Evolutionary conservation across 2,888 invertebrate species (phyloP).

Genomic region (Archips xylosteana): DNA sequence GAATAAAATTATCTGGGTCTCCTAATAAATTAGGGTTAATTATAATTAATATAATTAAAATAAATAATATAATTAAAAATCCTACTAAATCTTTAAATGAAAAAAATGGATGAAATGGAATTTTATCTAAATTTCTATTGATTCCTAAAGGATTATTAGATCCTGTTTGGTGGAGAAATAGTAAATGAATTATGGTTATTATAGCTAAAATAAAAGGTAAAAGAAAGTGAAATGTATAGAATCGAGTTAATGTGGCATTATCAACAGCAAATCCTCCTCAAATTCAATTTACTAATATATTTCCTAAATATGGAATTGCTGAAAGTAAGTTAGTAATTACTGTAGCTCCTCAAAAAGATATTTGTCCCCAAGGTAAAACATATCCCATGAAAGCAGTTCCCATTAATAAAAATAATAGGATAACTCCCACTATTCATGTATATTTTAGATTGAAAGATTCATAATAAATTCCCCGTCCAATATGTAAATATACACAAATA

Average conservation of each 20-base stretch:
- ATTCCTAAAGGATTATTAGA: constrained; percentile 89
- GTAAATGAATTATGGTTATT: constrained; percentile 87
- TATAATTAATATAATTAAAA: constrained; percentile 82
- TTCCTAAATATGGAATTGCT: constrained; percentile 89
- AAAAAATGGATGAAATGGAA: constrained; percentile 89
- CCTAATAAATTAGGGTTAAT: constrained; percentile 86
- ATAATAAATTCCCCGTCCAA: constrained; percentile 87
- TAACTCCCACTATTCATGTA: constrained; percentile 88
- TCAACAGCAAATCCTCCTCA: constrained; percentile 92
- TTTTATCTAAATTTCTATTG: constrained; percentile 88
- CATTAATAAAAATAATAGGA: constrained; percentile 89
- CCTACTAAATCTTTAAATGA: constrained; percentile 87
- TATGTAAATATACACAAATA: constrained; percentile 88
- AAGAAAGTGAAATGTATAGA: constrained; percentile 91
- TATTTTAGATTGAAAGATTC: constrained; percentile 79
- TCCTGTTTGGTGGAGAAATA: constrained; percentile 89
- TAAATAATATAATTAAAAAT: constrained; percentile 83
- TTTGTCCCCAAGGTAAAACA: constrained; percentile 92
- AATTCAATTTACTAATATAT: constrained; percentile 88
- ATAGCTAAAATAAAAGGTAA: constrained; percentile 88
- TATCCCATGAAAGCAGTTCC: constrained; percentile 92
- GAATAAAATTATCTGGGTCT: constrained; percentile 91
- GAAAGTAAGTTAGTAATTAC: constrained; percentile 92
- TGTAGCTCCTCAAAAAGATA: constrained; percentile 92
- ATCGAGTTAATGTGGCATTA: constrained; percentile 91